phyloP scores from a whole-genome alignment of 2,888 invertebrate genomes.

The Drosophila robusta region DNA sequence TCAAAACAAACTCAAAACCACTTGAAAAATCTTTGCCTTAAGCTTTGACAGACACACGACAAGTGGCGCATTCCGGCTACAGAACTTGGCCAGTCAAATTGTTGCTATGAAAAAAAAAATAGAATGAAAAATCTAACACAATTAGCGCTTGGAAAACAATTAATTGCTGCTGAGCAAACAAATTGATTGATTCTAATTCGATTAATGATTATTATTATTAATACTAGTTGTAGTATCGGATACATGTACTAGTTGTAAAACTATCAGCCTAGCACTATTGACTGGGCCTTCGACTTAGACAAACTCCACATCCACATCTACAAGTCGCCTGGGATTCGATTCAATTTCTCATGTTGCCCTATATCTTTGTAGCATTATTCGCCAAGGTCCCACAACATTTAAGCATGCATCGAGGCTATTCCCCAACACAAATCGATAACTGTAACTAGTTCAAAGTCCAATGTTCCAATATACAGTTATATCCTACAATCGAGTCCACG shows the following conservation, averaged over 20 bases:
- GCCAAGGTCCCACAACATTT: too few species aligned
- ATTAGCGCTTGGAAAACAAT: slow-evolving; percentile 1
- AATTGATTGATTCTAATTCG: neutral
- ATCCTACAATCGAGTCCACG: neutral
- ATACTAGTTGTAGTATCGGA: too few species aligned
- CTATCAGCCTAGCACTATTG: too few species aligned
- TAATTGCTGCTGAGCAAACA: neutral
- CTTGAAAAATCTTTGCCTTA: slow-evolving; percentile 36
- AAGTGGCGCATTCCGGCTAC: slow-evolving; percentile 33
- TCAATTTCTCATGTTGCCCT: too few species aligned
- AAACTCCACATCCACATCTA: too few species aligned
- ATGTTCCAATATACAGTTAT: neutral
- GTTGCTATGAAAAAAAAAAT: neutral
- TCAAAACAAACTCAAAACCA: slow-evolving; percentile 50
- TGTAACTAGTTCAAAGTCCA: neutral
- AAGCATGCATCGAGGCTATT: too few species aligned
- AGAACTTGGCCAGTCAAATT: slow-evolving; percentile 15
- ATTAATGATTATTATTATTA: too few species aligned
- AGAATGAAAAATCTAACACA: neutral
- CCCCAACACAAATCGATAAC: neutral
- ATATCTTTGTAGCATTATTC: too few species aligned
- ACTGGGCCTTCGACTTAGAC: too few species aligned
- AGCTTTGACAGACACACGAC: slow-evolving; percentile 48
- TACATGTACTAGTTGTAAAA: too few species aligned
- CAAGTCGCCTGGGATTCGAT: too few species aligned